phyloP scores from a whole-genome alignment of 2,888 invertebrate species.

The Tineola bisselliella region DNA sequence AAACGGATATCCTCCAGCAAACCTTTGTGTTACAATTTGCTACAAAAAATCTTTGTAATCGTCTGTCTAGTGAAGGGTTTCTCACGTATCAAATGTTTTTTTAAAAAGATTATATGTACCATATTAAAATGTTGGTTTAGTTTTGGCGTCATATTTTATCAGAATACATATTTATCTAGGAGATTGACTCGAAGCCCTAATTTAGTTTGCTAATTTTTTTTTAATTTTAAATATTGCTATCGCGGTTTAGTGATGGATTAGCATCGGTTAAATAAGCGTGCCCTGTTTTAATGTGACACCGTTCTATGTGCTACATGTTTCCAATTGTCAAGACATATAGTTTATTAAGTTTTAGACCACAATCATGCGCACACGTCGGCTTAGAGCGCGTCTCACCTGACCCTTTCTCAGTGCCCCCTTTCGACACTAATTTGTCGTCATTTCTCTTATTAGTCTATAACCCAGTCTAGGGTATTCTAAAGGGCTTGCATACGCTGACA shows the following conservation, averaged over 20 bases:
- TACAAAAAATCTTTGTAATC: conserved; percentile 3
- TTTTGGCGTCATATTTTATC: background rate
- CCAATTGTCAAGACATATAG: too few relatives aligned
- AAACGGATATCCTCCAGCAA: conserved; percentile 51
- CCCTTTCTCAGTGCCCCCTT: too few relatives aligned
- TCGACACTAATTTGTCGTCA: too few relatives aligned
- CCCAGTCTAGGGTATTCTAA: too few relatives aligned
- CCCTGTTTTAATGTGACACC: conserved; percentile 3
- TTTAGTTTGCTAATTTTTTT: background rate
- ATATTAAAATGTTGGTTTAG: conserved; percentile 26
- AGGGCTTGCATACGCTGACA: too few relatives aligned
- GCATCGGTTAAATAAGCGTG: background rate
- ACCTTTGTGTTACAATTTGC: conserved; percentile 26
- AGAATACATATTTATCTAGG: background rate
- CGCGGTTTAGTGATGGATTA: background rate
- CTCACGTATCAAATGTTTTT: background rate
- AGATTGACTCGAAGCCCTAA: background rate
- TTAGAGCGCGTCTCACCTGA: too few relatives aligned
- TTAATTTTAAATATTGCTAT: background rate
- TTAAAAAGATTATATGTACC: background rate
- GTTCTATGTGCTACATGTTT: background rate
- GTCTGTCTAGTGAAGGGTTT: background rate
- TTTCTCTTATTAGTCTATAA: too few relatives aligned
- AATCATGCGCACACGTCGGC: too few relatives aligned
- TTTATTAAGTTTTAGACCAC: too few relatives aligned